Evolutionary conservation across 2,888 invertebrate species (phyloP), one percentile per base, ranked within the genome.

Genomic region (Cryptocephalus moraei): DNA sequence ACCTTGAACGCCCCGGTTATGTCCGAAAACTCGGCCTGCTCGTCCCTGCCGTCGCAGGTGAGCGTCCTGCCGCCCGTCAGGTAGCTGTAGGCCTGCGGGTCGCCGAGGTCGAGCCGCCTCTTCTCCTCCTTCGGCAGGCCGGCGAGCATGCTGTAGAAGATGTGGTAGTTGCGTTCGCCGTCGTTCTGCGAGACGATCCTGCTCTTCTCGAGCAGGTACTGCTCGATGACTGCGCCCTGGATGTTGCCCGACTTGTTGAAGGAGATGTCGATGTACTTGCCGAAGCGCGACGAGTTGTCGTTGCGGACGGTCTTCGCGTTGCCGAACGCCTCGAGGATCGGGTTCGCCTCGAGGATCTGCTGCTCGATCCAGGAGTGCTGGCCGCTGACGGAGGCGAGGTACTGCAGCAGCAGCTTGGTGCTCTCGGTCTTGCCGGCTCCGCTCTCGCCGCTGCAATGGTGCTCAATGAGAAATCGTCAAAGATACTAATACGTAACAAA

Each of bases 341-440:
- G 94, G 76, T 96, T 96, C 0, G 95, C 90, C 72, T 95, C 94
- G 54, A 96, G 80, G 49, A 96, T 94, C 70, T 96, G 95, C 64
- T 96, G 93, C 69, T 95, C 95, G 50, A 95, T 92, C 94, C 94
- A 94, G 0, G 92, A 92, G 70, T 94, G 94, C 64, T 94, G 91
- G 1, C 93, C 94, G 65, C 91, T 91, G 9, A 90, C 87, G 1
- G 93, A 89, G 1, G 95, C 93, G 59, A 96, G 72, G 69, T 94
- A 96, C 69, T 95, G 94, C 1, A 96, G 75, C 54, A 95, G 85
- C 47, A 95, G 72, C 71, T 96, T 96, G 1, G 94, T 95, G 65
- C 91, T 92, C 69, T 96, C 94, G 0, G 94, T 95, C 74, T 95
- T 95, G 1, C 94, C 95, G 8, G 94, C 93, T 0, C 95, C 94